Conservation (phyloP, 2,113 vertebrate genomes). For the Heterochromis multidens region DNA sequence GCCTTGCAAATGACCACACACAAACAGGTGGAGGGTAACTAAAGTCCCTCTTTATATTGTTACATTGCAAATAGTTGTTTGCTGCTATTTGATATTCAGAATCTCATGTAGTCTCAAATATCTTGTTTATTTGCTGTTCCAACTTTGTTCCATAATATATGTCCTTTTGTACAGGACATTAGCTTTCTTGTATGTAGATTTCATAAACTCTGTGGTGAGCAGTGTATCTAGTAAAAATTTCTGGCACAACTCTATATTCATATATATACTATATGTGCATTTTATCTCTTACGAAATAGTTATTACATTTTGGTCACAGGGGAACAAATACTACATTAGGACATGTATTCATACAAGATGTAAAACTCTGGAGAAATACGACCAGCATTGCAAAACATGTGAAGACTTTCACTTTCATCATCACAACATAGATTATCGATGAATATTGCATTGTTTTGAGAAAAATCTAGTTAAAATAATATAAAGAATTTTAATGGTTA, state of each 20-base stretch:
- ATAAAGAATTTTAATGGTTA: conserved; percentile 2
- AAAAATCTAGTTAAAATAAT: conserved; percentile 23
- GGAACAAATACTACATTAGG: conserved; percentile 29
- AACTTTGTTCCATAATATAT: background rate
- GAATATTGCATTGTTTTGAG: conserved; percentile 11
- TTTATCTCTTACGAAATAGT: conserved; percentile 22
- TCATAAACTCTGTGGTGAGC: background rate
- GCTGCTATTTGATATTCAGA: too few species aligned
- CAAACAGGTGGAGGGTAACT: background rate
- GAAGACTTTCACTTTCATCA: conserved; percentile 28
- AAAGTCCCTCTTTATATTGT: background rate
- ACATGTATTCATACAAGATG: conserved; percentile 57
- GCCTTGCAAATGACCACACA: background rate
- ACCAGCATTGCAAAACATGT: conserved; percentile 22
- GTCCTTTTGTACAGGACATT: background rate
- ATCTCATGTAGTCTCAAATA: too few species aligned
- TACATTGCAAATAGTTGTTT: background rate
- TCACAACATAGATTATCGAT: conserved; percentile 47
- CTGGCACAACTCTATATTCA: background rate
- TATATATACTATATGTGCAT: background rate
- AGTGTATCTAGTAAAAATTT: background rate
- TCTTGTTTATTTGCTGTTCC: background rate
- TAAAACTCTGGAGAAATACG: conserved; percentile 36
- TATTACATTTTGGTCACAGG: conserved; percentile 19
- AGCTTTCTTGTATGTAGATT: background rate